phyloP scores from a whole-genome alignment of 2,888 invertebrate genomes.

The Suillia variegata region DNA sequence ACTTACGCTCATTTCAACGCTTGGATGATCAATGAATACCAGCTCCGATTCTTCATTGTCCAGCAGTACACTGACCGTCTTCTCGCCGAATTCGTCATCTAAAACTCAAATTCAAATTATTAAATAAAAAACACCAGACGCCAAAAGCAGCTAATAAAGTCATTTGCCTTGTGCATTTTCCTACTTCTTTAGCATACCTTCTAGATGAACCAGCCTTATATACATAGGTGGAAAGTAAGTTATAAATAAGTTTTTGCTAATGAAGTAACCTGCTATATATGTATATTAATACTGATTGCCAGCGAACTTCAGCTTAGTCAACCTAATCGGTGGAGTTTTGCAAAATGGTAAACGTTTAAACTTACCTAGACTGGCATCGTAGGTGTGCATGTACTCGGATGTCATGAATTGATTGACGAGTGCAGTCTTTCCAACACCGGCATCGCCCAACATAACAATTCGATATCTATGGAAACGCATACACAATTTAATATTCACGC shows the following conservation, averaged over 20 bases:
- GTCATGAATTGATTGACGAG: slow-evolving; percentile 93
- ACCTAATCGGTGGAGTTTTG: background rate
- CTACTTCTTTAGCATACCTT: too few relatives aligned
- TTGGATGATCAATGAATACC: slow-evolving; percentile 88
- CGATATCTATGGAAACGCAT: slow-evolving; percentile 68
- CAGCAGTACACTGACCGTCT: slow-evolving; percentile 85
- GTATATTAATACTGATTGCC: too few relatives aligned
- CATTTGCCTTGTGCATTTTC: slow-evolving; percentile 18
- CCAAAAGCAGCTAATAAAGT: background rate
- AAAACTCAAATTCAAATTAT: slow-evolving; percentile 64
- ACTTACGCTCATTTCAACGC: slow-evolving; percentile 89
- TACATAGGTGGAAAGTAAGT: too few relatives aligned
- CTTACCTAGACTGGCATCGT: slow-evolving; percentile 88
- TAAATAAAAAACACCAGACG: slow-evolving; percentile 52
- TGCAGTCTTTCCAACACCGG: slow-evolving; percentile 89
- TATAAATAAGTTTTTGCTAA: too few relatives aligned
- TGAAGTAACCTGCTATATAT: background rate
- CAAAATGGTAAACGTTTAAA: slow-evolving; percentile 26
- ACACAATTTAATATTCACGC: background rate
- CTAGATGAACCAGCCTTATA: too few relatives aligned
- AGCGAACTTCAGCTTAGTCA: too few relatives aligned
- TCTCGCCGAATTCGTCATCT: slow-evolving; percentile 92
- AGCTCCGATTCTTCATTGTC: slow-evolving; percentile 90
- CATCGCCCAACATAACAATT: slow-evolving; percentile 82
- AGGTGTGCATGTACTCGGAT: slow-evolving; percentile 93